Base-by-base conservation (phyloP, 2,888 invertebrate species). In the Tyria jacobaeae region DNA sequence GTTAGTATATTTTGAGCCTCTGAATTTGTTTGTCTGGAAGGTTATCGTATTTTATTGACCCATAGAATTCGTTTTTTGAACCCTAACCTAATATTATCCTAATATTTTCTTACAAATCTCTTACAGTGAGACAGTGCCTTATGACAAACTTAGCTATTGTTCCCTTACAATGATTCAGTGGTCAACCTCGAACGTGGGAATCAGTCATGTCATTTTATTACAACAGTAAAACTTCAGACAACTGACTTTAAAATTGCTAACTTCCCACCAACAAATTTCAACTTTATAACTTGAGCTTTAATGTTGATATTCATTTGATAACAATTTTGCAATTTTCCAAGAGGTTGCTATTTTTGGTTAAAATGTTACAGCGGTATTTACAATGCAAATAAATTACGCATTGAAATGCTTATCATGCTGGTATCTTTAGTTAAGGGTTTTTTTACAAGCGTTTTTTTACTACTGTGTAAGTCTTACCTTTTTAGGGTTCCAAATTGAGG, bases 371-470 rank as follows among this genome's bases (percentile, higher is more conserved):
- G 52, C 24, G 12, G 62, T 66, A 69, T 77, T 73, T 73, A 69
- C 73, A 77, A 66, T 73, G 73, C 67, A 73, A 69, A 72, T 69
- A 63, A 51, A 34, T 56, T 56, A n/a, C n/a, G n/a, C n/a, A 71
- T 70, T 57, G 61, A 70, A 66, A 68, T 60, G 74, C 65, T 75
- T 74, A 70, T 76, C 74, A 69, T 66, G 58, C 57, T 59, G 62
- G 53, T 50, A 59, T 64, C 52, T 64, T 44, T 62, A 39, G 48
- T 48, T 60, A 48, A 39, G 50, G 34, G 52, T 17, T 64, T n/a
- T n/a, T n/a, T n/a, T n/a, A n/a, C n/a, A n/a, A n/a, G n/a, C n/a
- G n/a, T n/a, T n/a, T n/a, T 61, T 56, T 62, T 39, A 48, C 64
- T 73, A 71, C 62, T 55, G 39, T 9, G 48, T 21, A 14, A 0